Evolutionary conservation across 2,113 vertebrate species (phyloP).

Genomic region (Chaenocephalus aceratus): DNA sequence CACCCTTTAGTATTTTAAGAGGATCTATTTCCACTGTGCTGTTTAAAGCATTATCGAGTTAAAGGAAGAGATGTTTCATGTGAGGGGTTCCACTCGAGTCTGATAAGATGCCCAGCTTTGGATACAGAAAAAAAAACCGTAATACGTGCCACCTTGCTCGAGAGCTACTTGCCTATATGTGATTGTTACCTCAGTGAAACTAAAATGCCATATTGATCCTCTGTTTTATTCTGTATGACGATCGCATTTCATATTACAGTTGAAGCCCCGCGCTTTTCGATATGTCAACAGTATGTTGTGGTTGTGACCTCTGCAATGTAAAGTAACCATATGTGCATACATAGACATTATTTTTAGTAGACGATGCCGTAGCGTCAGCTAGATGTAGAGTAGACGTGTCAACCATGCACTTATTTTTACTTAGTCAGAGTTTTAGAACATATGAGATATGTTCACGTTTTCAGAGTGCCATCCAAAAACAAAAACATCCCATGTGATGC

Average conservation of each 20-base stretch:
- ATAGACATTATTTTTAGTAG: slow-evolving; percentile 60
- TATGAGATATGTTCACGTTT: slow-evolving; percentile 74
- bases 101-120: slow-evolving; percentile 32
- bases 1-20: slow-evolving; percentile 44
- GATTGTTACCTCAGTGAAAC: slow-evolving; percentile 61
- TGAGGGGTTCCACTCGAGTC: slow-evolving; percentile 20
- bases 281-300: slow-evolving; percentile 48
- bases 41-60: slow-evolving; percentile 24
- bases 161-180: not conserved
- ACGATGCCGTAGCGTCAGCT: slow-evolving; percentile 54
- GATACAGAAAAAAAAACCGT: slow-evolving; percentile 38
- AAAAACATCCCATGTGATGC: slow-evolving; percentile 16
- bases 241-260: slow-evolving; percentile 18
- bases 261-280: slow-evolving; percentile 38
- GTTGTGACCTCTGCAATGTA: slow-evolving; percentile 75
- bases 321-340: slow-evolving; percentile 67
- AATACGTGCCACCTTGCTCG: slow-evolving; percentile 27
- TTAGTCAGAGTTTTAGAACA: slow-evolving; percentile 57
- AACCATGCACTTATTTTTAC: slow-evolving; percentile 78
- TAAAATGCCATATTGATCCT: slow-evolving; percentile 49
- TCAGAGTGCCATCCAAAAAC: slow-evolving; percentile 55
- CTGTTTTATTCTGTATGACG: slow-evolving; percentile 33
- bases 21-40: slow-evolving; percentile 42
- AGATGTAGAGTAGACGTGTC: slow-evolving; percentile 70
- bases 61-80: slow-evolving; percentile 9